Evolutionary conservation across 1,140 invertebrate species (phyloP).

Genomic region (Drosophila eugracilis): DNA sequence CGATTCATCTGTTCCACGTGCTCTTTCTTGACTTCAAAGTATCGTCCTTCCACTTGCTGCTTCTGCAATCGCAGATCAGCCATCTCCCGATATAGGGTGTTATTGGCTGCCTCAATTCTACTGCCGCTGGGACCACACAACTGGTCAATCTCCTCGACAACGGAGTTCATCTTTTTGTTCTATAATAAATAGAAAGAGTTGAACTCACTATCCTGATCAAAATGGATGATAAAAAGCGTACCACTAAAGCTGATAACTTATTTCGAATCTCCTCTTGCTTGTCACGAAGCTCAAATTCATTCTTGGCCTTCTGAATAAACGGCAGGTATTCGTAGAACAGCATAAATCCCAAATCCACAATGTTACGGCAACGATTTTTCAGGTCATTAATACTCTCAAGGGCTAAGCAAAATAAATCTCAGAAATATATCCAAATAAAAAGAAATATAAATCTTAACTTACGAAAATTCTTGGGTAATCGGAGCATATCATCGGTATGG

Average conservation of each 20-base stretch:
- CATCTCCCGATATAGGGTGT: background rate
- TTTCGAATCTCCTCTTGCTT: background rate
- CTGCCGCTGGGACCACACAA: background rate
- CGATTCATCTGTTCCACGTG: background rate
- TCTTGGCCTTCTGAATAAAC: background rate
- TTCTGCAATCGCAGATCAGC: background rate
- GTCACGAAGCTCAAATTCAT: background rate
- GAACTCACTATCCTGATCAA: background rate
- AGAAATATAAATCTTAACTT: slow-evolving; percentile 21
- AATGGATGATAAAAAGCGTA: slow-evolving; percentile 2
- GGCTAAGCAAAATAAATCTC: slow-evolving; percentile 34
- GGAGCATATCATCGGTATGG: slow-evolving; percentile 36
- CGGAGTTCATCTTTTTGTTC: background rate
- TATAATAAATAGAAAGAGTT: too few relatives aligned
- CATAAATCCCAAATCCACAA: slow-evolving; percentile 6
- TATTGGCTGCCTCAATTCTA: background rate
- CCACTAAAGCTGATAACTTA: slow-evolving; percentile 16
- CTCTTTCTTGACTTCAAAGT: background rate
- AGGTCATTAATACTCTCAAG: slow-evolving; percentile 40
- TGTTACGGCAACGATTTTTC: slow-evolving; percentile 17
- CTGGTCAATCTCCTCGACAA: slow-evolving; percentile 1
- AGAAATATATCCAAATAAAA: background rate
- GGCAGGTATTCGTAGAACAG: slow-evolving; percentile 19
- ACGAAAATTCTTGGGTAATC: slow-evolving; percentile 54
- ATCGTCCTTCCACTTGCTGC: background rate